A percentile compares a stretch with the other conserved stretches of the same genome.
phyloP scores from a whole-genome alignment of 2,797 vertebrate species.

The Coranthus polyacanthus region DNA sequence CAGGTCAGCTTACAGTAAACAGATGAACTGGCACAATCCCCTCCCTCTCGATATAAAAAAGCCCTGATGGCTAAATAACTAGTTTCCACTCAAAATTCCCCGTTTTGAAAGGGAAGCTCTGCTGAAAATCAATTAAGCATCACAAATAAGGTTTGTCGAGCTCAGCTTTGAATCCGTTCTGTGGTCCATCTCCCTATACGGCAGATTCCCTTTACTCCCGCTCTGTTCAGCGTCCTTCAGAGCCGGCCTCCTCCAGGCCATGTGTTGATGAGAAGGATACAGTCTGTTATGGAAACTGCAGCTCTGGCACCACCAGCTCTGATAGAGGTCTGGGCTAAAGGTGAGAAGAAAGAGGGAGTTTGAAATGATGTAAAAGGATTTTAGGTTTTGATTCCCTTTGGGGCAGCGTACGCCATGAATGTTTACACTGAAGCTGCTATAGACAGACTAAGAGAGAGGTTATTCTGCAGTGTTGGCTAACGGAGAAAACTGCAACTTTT shows the following conservation, averaged over 20 bases:
- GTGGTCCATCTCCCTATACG: conserved; percentile 55
- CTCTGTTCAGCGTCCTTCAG: conserved; percentile 28
- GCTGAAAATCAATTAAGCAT: conserved; percentile 78
- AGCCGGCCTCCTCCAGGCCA: conserved; percentile 59
- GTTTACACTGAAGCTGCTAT: conserved; percentile 44
- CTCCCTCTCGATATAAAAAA: conserved; percentile 25
- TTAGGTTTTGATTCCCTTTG: conserved; percentile 49
- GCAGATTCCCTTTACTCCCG: conserved; percentile 14
- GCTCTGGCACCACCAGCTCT: conserved; percentile 52
- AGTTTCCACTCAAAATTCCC: conserved; percentile 49
- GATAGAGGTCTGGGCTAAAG: conserved; percentile 40
- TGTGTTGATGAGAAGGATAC: conserved; percentile 72
- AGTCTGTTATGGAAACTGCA: conserved; percentile 67
- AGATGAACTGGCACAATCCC: conserved; percentile 67
- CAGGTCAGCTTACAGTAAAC: conserved; percentile 71
- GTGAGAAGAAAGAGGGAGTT: conserved; percentile 42
- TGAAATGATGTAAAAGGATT: conserved; percentile 56
- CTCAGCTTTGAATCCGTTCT: conserved; percentile 62
- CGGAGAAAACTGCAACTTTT: too few species aligned
- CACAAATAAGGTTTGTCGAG: conserved; percentile 55
- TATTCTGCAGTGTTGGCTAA: too few species aligned
- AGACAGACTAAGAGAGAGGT: conserved; percentile 35
- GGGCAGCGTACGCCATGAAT: conserved; percentile 36
- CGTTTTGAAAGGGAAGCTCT: conserved; percentile 46
- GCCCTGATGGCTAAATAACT: conserved; percentile 69